Evolutionary conservation across 2,888 invertebrate species (phyloP), one percentile per base, ranked within the genome.

Genomic region (Caenorhabditis afra): DNA sequence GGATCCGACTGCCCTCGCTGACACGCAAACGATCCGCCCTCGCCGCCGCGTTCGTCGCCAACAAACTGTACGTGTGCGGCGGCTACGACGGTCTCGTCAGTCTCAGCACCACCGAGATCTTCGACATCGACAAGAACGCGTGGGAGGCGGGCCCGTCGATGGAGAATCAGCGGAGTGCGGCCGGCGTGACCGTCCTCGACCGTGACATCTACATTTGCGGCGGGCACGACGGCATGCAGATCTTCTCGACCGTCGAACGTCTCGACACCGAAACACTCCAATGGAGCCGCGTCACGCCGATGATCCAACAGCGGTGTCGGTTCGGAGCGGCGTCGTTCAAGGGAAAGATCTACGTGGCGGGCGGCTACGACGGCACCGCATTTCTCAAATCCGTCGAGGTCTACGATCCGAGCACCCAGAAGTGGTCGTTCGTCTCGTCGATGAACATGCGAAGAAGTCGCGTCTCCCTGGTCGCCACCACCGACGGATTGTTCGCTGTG

Each of bases 141-240:
- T 92, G 92, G 92, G 87, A 85, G 3, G 81, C 90, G 77, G 85
- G 90, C n/a, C 86, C 90, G 12, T 83, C 89, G 57, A 92, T 92
- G 92, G 85, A 87, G 35, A 90, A 91, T 64, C 91, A 91, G 67
- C 88, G 92, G 10, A 91, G 91, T 87, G 92, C 92, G 0, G 91
- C 91, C 4, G 92, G 91, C 29, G 90, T 92, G 20, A 90, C 91
- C 3, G 90, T 91, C 16, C 84, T 92, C 22, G 91, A 91, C 76
- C 91, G 91, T 14, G 90, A 90, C 65, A 90, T 92, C 22, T 91
- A 91, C 79, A 91, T 89, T 5, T 79, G 95, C 49, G 96, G 95
- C 16, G 95, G 95, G 0, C 95, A 95, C 90, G 95, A 95, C 91
- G 95, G 95, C 0, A 91, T 95, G 16, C 94, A 94, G 7, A 95